A percentile compares a stretch with the other conserved stretches of the same genome.
These are phyloP conservation scores for Pseudopleuronectes americanus DNA, from an alignment of 2,797 vertebrate genomes.

Conservation along the genomic window DNA sequence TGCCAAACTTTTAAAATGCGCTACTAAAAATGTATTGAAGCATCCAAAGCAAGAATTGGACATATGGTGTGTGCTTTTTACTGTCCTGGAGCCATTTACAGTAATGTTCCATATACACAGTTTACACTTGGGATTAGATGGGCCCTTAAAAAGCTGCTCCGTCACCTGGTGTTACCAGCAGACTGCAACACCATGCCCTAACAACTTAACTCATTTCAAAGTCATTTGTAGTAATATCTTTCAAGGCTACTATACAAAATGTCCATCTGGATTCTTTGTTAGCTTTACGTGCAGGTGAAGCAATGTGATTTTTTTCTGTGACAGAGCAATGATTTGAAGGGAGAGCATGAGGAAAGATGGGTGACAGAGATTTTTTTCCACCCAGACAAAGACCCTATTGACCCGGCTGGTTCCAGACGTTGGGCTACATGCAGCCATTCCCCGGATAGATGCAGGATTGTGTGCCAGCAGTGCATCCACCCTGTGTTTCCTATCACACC, in stretches of 20 bases:
- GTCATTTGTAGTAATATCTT: constrained; percentile 13
- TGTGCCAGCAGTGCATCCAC: constrained; percentile 35
- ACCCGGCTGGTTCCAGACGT: constrained; percentile 56
- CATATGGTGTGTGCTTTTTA: constrained; percentile 46
- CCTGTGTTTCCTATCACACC: constrained; percentile 62
- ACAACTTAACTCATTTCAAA: constrained; percentile 18
- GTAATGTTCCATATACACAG: constrained; percentile 50
- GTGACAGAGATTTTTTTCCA: constrained; percentile 35
- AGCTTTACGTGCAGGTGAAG: constrained; percentile 46
- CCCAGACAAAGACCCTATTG: constrained; percentile 72
- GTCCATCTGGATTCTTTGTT: constrained; percentile 43
- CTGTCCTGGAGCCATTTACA: constrained; percentile 57
- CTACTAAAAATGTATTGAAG: constrained; percentile 36
- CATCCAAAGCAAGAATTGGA: constrained; percentile 28
- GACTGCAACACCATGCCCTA: not conserved
- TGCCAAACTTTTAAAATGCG: constrained; percentile 50
- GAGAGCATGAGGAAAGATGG: constrained; percentile 57
- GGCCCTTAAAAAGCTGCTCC: constrained; percentile 50
- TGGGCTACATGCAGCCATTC: constrained; percentile 23
- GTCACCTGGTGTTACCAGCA: constrained; percentile 30
- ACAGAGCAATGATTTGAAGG: constrained; percentile 33
- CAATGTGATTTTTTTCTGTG: constrained; percentile 27
- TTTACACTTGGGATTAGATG: constrained; percentile 50
- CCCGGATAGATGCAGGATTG: constrained; percentile 51
- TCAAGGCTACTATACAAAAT: constrained; percentile 28